Percentiles rank a stretch among this genome's conserved stretches.
Evolutionary conservation across 1,140 invertebrate species (phyloP).

Genomic region (Oscheius sp.): DNA sequence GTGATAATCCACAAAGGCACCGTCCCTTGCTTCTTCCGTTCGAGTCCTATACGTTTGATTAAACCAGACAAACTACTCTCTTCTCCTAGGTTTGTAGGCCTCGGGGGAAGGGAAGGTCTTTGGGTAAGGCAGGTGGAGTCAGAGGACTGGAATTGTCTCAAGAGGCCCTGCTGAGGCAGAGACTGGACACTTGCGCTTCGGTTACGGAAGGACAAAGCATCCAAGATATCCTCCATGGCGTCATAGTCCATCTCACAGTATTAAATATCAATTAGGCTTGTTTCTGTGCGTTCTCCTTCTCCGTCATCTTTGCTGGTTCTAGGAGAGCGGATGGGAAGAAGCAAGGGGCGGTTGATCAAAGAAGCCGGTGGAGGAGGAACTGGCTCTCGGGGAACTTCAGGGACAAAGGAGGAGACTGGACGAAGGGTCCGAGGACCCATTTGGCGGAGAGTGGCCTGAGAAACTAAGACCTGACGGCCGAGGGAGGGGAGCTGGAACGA

Average conservation of each 20-base stretch:
- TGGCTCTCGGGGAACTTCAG: background rate
- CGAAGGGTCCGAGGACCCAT: constrained; percentile 14
- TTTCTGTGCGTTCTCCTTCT: too few species aligned
- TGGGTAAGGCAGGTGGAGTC: background rate
- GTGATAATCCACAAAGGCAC: background rate
- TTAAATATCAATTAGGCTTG: too few species aligned
- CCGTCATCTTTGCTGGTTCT: background rate
- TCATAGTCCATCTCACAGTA: constrained; percentile 33
- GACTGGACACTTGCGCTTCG: background rate
- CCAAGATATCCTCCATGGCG: constrained; percentile 23
- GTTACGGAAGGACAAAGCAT: background rate
- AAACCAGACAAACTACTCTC: background rate
- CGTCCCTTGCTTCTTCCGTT: background rate
- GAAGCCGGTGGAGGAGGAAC: constrained; percentile 17
- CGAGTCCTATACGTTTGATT: background rate
- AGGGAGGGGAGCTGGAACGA: constrained; percentile 9
- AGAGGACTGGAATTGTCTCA: background rate
- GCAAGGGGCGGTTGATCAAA: constrained; percentile 6
- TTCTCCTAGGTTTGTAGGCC: background rate
- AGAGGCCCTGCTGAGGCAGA: background rate
- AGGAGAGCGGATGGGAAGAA: constrained; percentile 13
- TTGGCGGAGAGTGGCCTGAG: constrained; percentile 17
- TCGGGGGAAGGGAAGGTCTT: background rate
- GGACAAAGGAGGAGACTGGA: constrained; percentile 21
- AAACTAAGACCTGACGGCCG: constrained; percentile 16